phyloP scores from a whole-genome alignment of 2,797 vertebrate genomes.

The Leuciscus waleckii region DNA sequence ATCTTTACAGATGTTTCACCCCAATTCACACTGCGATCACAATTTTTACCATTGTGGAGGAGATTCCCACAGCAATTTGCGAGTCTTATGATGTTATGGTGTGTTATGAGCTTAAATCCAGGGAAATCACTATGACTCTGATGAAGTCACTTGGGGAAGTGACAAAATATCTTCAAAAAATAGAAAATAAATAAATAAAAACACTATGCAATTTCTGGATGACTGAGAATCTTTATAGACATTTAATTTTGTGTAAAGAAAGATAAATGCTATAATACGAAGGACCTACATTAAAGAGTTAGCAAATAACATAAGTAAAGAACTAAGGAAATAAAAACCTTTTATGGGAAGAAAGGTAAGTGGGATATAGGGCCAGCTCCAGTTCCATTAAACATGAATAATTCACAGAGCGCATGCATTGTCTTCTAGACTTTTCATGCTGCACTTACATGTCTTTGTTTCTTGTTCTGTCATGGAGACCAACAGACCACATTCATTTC shows the following conservation, averaged over 20 bases:
- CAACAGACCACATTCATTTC: conserved; percentile 15
- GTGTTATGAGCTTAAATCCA: conserved; percentile 7
- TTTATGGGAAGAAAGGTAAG: conserved; percentile 65
- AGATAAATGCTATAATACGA: not conserved
- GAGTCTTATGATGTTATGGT: not conserved
- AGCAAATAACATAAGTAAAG: not conserved
- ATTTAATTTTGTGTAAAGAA: not conserved
- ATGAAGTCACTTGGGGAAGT: conserved; percentile 8
- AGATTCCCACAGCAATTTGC: conserved; percentile 14
- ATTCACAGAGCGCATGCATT: conserved; percentile 57
- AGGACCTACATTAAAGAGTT: not conserved
- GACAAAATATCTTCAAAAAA: not conserved
- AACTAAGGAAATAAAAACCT: not conserved
- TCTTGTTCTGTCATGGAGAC: conserved; percentile 36
- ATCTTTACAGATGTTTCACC: not conserved
- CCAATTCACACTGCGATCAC: not conserved
- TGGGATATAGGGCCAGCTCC: conserved; percentile 71
- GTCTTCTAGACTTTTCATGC: conserved; percentile 57
- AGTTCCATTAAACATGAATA: conserved; percentile 37
- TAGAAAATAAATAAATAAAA: not conserved
- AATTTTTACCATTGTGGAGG: not conserved
- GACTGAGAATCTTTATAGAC: not conserved
- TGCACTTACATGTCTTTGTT: conserved; percentile 75
- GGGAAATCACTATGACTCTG: not conserved
- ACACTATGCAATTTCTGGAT: not conserved